Evolutionary conservation across 2,888 invertebrate genomes (phyloP).

Genomic region (Scaptodrosophila latifasciaeformis): DNA sequence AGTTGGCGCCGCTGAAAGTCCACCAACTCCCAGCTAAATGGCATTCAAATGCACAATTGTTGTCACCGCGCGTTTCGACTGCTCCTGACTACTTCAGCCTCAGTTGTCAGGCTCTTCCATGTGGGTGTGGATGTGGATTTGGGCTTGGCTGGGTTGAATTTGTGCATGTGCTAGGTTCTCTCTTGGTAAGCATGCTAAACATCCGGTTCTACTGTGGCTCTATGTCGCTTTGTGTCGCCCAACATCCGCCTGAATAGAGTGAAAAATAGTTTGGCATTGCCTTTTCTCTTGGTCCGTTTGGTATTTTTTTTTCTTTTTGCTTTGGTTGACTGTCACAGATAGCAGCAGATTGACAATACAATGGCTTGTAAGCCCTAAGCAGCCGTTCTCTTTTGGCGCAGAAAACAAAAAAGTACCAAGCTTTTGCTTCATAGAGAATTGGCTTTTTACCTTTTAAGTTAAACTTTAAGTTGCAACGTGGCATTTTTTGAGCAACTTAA

Average conservation of each 20-base stretch:
- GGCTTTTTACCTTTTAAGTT: too few relatives aligned
- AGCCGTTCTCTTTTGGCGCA: not conserved
- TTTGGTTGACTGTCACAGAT: slow-evolving; percentile 3
- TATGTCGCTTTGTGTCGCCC: slow-evolving; percentile 49
- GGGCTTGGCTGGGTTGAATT: slow-evolving; percentile 13
- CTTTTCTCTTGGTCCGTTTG: too few relatives aligned
- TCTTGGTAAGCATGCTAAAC: slow-evolving; percentile 54
- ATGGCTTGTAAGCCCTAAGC: not conserved
- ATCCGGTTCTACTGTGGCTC: slow-evolving; percentile 36
- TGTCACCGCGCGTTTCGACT: slow-evolving; percentile 41
- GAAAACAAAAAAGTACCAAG: too few relatives aligned
- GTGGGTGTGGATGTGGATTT: slow-evolving; percentile 21
- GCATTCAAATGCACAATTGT: slow-evolving; percentile 66
- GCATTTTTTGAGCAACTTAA: slow-evolving; percentile 23
- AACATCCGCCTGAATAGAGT: slow-evolving; percentile 62
- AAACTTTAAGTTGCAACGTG: too few relatives aligned
- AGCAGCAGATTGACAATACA: slow-evolving; percentile 41
- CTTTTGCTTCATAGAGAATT: too few relatives aligned
- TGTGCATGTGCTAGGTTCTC: slow-evolving; percentile 19
- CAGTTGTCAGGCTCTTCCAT: slow-evolving; percentile 20
- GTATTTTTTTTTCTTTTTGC: not conserved
- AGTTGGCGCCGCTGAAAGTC: slow-evolving; percentile 6
- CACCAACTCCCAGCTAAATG: slow-evolving; percentile 34
- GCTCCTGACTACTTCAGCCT: slow-evolving; percentile 24
- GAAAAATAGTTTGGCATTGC: slow-evolving; percentile 43